These are phyloP conservation scores for Acronicta psi DNA, from an alignment of 2,888 invertebrate species.

Conservation along the genomic window DNA sequence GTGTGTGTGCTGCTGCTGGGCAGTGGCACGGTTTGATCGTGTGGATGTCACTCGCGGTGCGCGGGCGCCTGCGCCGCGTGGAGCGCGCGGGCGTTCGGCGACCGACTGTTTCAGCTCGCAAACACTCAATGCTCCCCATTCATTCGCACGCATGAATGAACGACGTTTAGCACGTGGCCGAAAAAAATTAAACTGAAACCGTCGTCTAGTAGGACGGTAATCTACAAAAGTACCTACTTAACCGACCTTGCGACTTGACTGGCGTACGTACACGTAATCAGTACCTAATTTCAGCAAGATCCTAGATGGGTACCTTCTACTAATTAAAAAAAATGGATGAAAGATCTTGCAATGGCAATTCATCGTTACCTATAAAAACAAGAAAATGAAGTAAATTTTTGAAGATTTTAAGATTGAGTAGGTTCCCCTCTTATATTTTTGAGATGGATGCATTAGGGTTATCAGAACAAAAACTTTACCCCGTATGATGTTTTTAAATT, in stretches of 20 bases:
- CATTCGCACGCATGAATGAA: slow-evolving; percentile 85
- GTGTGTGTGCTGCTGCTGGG: slow-evolving; percentile 60
- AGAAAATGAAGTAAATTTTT: slow-evolving; percentile 4
- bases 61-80: slow-evolving; percentile 74
- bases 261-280: slow-evolving; percentile 23
- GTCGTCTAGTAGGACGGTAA: slow-evolving; percentile 51
- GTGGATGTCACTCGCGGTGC: slow-evolving; percentile 57
- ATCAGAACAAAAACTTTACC: too few relatives aligned
- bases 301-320: neutral
- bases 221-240: slow-evolving; percentile 45
- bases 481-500: too few relatives aligned
- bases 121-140: slow-evolving; percentile 70
- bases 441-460: too few relatives aligned
- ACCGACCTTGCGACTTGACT: slow-evolving; percentile 44
- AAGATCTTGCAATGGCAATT: neutral
- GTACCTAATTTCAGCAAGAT: neutral
- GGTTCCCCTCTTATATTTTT: too few relatives aligned
- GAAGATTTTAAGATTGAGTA: slow-evolving; percentile 5
- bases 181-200: slow-evolving; percentile 75
- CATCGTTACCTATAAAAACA: neutral
- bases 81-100: slow-evolving; percentile 79
- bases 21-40: slow-evolving; percentile 56
- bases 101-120: slow-evolving; percentile 76
- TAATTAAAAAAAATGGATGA: slow-evolving; percentile 8
- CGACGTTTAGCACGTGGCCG: slow-evolving; percentile 76